Evolutionary conservation across 2,888 invertebrate species (phyloP), one percentile per base, ranked within the genome.

Genomic region (Microctonus brassicae): DNA sequence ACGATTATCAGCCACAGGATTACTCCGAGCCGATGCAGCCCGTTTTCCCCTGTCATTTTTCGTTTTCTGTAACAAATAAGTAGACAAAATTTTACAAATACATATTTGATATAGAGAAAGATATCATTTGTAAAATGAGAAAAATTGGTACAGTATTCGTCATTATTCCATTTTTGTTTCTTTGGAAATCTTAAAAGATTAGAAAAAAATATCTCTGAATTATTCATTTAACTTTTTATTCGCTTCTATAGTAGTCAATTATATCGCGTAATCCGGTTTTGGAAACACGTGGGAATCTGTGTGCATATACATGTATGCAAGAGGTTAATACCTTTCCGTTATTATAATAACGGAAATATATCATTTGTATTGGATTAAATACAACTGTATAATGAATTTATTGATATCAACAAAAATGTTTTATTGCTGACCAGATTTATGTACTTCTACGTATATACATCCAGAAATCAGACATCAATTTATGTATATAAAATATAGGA

Each of bases 11-110:
- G 76, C 76, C 81, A 83, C 74, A 87, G 76, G 76, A 83, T 81
- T 76, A 86, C 83, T 80, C 86, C 86, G 84, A 89, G 87, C 82
- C 88, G 88, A 82, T 87, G 87, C 70, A 87, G 86, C 84, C 89
- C 88, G 87, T 88, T 88, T 88, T 89, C 88, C 89, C 90, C 89
- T 90, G 88, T 88, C 89, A 89, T 90, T 81, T 83, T 76, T 70
- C 73, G 66, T 72, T 73, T 74, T 55, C 76, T 76, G 72, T 7
- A 77, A 73, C 72, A 70, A 36, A 69, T 34, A 62, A 69, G 70
- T 29, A 60, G 20, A 61, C 11, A 55, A 42, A 70, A 36, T 36
- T 36, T 13, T 10, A 34, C 17, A 36, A 24, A 39, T 39, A 47
- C 47, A 60, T 60, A 60, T 52, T 9, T 24, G 22, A 13, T 11